phyloP scores from a whole-genome alignment of 2,888 invertebrate genomes.

The Phanerotoma sp. region DNA sequence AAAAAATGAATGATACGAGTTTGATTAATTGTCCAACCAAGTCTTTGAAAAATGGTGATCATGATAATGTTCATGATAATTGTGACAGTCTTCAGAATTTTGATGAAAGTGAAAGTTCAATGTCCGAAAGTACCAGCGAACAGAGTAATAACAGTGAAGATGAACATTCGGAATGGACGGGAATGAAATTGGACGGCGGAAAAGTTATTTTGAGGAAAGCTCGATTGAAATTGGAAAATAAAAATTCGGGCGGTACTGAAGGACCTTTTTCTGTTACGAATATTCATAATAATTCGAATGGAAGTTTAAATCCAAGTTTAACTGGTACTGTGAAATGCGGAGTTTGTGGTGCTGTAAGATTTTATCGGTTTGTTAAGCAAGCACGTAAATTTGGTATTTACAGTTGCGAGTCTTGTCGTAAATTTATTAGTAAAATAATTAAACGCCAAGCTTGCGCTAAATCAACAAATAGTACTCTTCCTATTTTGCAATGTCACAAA shows the following conservation, averaged over 20 bases:
- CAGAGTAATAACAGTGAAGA: slow-evolving; percentile 49
- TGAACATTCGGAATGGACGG: slow-evolving; percentile 56
- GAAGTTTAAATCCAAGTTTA: slow-evolving; percentile 56
- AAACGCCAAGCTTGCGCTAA: slow-evolving; percentile 67
- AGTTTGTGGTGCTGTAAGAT: slow-evolving; percentile 76
- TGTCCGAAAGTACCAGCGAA: slow-evolving; percentile 48
- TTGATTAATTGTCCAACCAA: too few species aligned
- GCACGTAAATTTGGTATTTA: slow-evolving; percentile 81
- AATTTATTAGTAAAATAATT: slow-evolving; percentile 82
- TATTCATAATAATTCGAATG: slow-evolving; percentile 40
- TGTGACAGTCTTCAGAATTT: slow-evolving; percentile 53
- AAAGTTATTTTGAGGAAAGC: slow-evolving; percentile 72
- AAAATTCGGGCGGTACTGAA: slow-evolving; percentile 58
- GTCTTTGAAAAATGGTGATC: too few species aligned
- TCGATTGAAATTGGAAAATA: slow-evolving; percentile 64
- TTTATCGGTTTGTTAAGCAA: slow-evolving; percentile 75
- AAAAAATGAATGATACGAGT: too few species aligned
- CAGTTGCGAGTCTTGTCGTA: slow-evolving; percentile 83
- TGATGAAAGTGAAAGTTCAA: slow-evolving; percentile 43
- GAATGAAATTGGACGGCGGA: slow-evolving; percentile 62
- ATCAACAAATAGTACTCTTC: slow-evolving; percentile 58
- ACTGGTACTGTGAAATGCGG: slow-evolving; percentile 74
- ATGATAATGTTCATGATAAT: slow-evolving; percentile 38
- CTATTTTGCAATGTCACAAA: slow-evolving; percentile 67
- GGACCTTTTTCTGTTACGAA: slow-evolving; percentile 66